phyloP scores from a whole-genome alignment of 2,113 vertebrate genomes.

The Chaetodon auriga region DNA sequence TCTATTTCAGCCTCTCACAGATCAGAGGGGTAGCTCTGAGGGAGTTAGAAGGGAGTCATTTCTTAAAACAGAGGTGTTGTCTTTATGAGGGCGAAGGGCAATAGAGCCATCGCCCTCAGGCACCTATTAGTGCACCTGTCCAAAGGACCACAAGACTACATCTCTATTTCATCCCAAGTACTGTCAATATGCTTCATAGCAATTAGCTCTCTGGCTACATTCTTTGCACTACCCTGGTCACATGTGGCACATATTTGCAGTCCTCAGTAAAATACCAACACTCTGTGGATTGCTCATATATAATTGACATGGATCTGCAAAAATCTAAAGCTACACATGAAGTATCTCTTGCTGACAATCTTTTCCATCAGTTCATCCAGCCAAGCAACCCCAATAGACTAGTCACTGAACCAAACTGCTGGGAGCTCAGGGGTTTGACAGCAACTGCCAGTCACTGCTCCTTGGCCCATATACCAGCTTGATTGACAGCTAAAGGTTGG shows the following conservation, averaged over 20 bases:
- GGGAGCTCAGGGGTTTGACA: conserved; percentile 29
- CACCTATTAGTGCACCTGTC: no score
- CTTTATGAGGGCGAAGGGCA: conserved; percentile 26
- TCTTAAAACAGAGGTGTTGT: conserved; percentile 2
- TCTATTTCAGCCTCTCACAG: conserved; percentile 6
- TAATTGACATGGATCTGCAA: conserved; percentile 57
- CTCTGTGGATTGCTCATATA: conserved; percentile 47
- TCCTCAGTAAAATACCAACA: conserved; percentile 46
- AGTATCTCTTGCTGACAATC: conserved; percentile 37
- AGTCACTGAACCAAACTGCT: conserved; percentile 47
- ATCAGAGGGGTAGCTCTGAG: conserved; percentile 34
- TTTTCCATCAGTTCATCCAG: conserved; percentile 37
- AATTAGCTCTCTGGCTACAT: no score
- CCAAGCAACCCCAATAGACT: conserved; percentile 1
- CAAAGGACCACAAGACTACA: no score
- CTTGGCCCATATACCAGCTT: conserved; percentile 67
- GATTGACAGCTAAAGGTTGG: conserved; percentile 73
- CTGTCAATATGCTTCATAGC: no score
- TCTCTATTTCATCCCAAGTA: no score
- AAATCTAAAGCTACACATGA: conserved; percentile 43
- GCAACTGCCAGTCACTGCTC: conserved; percentile 55
- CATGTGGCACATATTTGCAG: no score
- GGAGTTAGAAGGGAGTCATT: not conserved
- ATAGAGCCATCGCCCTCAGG: no score
- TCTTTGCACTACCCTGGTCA: no score